Evolutionary conservation across 1,140 invertebrate genomes (phyloP).

Genomic region (Hycleus cichorii): DNA sequence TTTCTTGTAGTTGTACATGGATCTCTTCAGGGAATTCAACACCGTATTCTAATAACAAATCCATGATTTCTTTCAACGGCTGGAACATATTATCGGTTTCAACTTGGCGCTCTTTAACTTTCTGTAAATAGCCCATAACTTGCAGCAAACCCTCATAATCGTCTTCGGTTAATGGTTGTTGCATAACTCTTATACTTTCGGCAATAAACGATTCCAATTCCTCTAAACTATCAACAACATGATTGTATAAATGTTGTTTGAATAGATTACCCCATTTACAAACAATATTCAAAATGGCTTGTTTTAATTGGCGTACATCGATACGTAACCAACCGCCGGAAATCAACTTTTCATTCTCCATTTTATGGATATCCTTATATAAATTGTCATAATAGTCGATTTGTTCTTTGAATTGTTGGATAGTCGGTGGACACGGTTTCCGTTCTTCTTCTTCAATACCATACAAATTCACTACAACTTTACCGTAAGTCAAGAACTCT

Average conservation of each 20-base stretch:
- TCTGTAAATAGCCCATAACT: conserved; percentile 54
- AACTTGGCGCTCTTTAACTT: conserved; percentile 51
- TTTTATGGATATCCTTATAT: conserved; percentile 59
- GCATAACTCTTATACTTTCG: conserved; percentile 49
- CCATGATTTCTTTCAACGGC: conserved; percentile 69
- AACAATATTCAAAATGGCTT: conserved; percentile 81
- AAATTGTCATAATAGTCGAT: conserved; percentile 87
- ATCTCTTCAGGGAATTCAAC: conserved; percentile 63
- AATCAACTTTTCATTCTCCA: conserved; percentile 31
- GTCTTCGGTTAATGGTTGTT: conserved; percentile 53
- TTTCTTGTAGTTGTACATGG: conserved; percentile 53
- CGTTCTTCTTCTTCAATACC: conserved; percentile 73
- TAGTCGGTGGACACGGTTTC: conserved; percentile 57
- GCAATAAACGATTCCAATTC: conserved; percentile 54
- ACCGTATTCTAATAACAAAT: conserved; percentile 64
- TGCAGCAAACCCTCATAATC: conserved; percentile 57
- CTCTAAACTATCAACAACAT: conserved; percentile 63
- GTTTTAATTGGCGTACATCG: conserved; percentile 81
- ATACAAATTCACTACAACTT: conserved; percentile 37
- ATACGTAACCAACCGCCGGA: conserved; percentile 45
- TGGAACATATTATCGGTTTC: conserved; percentile 70
- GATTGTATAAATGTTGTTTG: conserved; percentile 86
- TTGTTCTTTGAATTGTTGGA: conserved; percentile 87
- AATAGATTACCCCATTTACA: conserved; percentile 94
- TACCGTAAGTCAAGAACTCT: conserved; percentile 42